Conservation (phyloP, 2,797 vertebrate species). For the Rhinogobio ventralis region DNA sequence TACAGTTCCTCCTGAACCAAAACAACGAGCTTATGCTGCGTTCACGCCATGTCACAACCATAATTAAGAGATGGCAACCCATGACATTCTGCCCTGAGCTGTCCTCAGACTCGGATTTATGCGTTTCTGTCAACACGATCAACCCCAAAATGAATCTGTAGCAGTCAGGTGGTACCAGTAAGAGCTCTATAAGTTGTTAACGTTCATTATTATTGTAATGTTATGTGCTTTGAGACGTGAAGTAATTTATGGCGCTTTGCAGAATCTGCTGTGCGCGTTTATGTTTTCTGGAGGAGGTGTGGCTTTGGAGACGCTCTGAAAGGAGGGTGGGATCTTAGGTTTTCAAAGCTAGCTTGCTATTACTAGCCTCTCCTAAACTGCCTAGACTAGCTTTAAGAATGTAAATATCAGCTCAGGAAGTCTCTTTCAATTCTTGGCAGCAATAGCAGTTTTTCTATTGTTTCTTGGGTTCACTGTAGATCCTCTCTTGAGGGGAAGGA, state of each 20-base stretch:
- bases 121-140: neutral
- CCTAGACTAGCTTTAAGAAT: neutral
- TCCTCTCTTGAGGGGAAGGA: constrained; percentile 1
- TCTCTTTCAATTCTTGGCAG: constrained; percentile 18
- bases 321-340: no score
- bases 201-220: neutral
- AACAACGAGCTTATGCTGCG: no score
- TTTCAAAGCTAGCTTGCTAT: neutral
- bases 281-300: no score
- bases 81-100: no score
- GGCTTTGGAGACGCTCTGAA: no score
- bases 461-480: neutral
- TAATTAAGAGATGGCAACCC: no score
- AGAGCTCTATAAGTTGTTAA: neutral
- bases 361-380: neutral
- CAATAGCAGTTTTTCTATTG: neutral
- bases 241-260: neutral
- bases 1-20: no score
- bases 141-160: neutral
- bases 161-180: neutral
- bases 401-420: neutral
- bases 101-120: neutral
- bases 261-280: no score
- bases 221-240: neutral
- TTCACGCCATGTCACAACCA: no score